A percentile compares a stretch with the other conserved stretches of the same genome.
These are phyloP conservation scores for Falco novaeseelandiae DNA, from an alignment of 2,797 vertebrate species.

Conservation along the genomic window DNA sequence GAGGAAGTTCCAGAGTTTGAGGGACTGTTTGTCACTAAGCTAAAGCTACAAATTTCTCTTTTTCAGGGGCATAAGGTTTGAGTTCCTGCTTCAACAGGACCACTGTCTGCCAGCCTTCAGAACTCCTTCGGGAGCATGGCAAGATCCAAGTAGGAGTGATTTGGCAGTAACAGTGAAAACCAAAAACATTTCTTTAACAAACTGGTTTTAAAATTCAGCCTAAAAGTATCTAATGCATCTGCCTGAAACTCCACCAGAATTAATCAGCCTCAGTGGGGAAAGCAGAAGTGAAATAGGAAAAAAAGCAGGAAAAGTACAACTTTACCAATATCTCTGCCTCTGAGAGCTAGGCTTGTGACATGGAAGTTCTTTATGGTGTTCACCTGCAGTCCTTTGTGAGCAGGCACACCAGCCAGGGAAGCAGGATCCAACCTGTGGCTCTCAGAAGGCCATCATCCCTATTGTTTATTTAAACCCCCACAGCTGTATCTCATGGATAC, in stretches of 20 bases:
- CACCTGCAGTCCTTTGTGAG: not conserved
- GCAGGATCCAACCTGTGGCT: not conserved
- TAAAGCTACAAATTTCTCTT: not conserved
- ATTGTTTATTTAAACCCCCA: not conserved
- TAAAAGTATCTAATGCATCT: not conserved
- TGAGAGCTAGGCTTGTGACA: not conserved
- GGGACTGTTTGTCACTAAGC: not conserved
- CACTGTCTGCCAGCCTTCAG: not conserved
- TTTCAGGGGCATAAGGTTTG: not conserved
- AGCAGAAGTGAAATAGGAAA: not conserved
- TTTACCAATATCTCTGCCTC: fast-evolving
- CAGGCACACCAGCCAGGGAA: not conserved
- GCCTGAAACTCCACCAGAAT: not conserved
- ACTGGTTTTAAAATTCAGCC: not conserved
- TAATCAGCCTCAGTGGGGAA: not conserved
- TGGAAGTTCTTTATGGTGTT: not conserved
- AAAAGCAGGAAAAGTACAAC: not conserved
- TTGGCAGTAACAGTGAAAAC: not conserved
- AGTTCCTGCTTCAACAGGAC: not conserved
- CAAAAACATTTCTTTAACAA: not conserved
- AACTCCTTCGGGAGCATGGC: not conserved
- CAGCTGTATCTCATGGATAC: not conserved
- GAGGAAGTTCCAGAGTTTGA: not conserved
- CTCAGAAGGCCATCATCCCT: not conserved
- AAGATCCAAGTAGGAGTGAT: not conserved